Evolutionary conservation across 2,797 vertebrate species (phyloP), one percentile per base, ranked within the genome.

Genomic region (Labeo calbasu): DNA sequence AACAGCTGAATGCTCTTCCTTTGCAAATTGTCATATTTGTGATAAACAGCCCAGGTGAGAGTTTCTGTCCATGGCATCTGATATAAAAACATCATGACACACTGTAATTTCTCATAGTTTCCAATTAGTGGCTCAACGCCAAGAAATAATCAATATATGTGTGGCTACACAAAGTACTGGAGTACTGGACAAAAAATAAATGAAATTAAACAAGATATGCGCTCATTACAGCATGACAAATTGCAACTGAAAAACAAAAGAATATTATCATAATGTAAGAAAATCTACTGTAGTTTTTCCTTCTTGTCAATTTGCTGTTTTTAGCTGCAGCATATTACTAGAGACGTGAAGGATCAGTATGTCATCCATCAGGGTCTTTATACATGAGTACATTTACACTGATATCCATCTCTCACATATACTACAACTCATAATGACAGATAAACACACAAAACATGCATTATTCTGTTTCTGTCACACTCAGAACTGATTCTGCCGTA

Each of bases 351-450:
- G 21, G 40, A 81, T 28, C 57, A 53, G 43, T 36, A 61, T 28
- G 10, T 82, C 43, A 51, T 55, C 17, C 57, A 71, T 70, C 9
- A 70, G 28, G 57, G 32, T 46, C 21, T 55, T 36, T 70, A 77
- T 78, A 72, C 28, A 66, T 43, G 23, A 69, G 61, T 61, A n/a
- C 2, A 0, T 69, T 72, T 57, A 76, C 51, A 80, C 25, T 10
- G 15, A 69, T 73, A 77, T 77, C 32, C 43, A 50, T 57, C 48
- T 72, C 55, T 69, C 77, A 77, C 36, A 77, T 23, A 68, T 50
- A 48, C 53, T 15, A 51, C 36, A 63, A 69, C 36, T 48, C 75
- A 50, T 19, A 53, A 17, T 43, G 46, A 65, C 79, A 78, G 65
- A 77, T 51, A 59, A 28, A 68, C 48, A 72, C n/a, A 57, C 68